phyloP scores from a whole-genome alignment of 2,888 invertebrate genomes.

The Heterodera filipjevi region DNA sequence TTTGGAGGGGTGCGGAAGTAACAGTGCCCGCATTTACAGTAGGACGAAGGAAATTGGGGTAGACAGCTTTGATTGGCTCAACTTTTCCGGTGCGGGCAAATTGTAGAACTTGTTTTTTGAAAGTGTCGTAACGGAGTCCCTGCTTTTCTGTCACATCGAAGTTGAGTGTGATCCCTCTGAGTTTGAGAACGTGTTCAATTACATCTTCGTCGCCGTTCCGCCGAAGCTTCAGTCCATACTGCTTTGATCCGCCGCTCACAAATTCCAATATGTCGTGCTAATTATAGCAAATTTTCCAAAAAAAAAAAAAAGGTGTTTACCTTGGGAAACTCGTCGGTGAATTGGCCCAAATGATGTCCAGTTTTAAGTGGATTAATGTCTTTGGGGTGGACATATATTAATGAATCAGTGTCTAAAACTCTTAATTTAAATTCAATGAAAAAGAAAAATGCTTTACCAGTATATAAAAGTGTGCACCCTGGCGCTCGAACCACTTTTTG shows the following conservation, averaged over 20 bases:
- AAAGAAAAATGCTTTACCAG: not conserved
- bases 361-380: not conserved
- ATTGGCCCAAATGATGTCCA: not conserved
- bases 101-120: conserved; percentile 7
- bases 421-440: not conserved
- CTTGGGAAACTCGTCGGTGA: conserved; percentile 24
- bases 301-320: not conserved
- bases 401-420: conserved; percentile 16
- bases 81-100: conserved; percentile 5
- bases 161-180: not conserved
- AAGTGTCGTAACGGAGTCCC: not conserved
- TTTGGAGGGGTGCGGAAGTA: not conserved
- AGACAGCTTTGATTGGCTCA: not conserved
- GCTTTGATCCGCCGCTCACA: not conserved
- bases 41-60: conserved; percentile 15
- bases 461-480: conserved; percentile 7
- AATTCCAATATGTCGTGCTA: conserved; percentile 12
- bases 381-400: not conserved
- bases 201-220: not conserved
- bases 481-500: conserved; percentile 9
- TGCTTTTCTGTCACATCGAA: not conserved
- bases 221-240: not conserved
- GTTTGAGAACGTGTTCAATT: not conserved
- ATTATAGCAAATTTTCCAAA: not conserved
- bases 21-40: conserved; percentile 1